Evolutionary conservation across 1,140 invertebrate genomes (phyloP).

Genomic region (Megathymus violae): DNA sequence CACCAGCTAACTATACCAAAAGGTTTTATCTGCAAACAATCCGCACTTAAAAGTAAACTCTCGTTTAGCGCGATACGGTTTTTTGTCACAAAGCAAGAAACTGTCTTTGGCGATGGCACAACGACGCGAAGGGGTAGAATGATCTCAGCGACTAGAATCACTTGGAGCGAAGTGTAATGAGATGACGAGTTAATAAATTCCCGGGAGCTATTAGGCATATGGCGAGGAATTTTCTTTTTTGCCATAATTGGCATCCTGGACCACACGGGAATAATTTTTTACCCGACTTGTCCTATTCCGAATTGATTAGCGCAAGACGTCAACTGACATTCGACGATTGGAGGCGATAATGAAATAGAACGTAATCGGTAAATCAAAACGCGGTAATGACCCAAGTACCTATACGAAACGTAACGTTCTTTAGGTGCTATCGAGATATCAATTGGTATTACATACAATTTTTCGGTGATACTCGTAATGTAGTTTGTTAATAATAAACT

Average conservation of each 20-base stretch:
- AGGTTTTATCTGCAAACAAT: conserved; percentile 31
- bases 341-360: conserved; percentile 33
- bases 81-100: conserved; percentile 19
- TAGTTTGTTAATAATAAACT: no score
- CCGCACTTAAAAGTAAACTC: conserved; percentile 23
- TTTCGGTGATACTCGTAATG: no score
- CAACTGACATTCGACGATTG: conserved; percentile 28
- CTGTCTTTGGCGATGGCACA: conserved; percentile 3
- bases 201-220: conserved; percentile 37
- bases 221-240: conserved; percentile 41
- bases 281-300: conserved; percentile 1
- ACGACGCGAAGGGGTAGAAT: background rate
- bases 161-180: conserved; percentile 21
- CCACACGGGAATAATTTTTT: conserved; percentile 31
- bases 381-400: background rate
- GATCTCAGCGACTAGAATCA: conserved; percentile 23
- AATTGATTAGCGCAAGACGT: conserved; percentile 31
- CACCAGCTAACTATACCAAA: conserved; percentile 17
- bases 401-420: no score
- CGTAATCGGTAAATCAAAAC: conserved; percentile 27
- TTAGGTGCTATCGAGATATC: no score
- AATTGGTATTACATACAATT: no score
- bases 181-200: conserved; percentile 34
- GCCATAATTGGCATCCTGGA: conserved; percentile 36
- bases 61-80: conserved; percentile 26